Base-by-base conservation (phyloP, 2,113 vertebrate genomes). In the Tor tambroides region DNA sequence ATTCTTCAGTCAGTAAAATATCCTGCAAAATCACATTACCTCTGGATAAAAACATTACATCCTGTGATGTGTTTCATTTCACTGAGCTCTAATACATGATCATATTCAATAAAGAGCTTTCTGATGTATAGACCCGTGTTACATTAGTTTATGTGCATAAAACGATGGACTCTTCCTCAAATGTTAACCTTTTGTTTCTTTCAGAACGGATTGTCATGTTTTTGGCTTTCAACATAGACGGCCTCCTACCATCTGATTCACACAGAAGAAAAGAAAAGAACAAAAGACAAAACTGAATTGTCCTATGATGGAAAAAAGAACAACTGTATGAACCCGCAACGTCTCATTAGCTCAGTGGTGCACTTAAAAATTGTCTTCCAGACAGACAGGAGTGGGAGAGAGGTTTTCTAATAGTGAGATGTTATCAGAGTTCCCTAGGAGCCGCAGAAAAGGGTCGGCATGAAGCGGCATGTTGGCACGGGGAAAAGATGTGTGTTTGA, bases 381-480 rank as follows among this genome's bases (percentile, higher is more conserved):
- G 61, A 69, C 10, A 82, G 82, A 72, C 82, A 59, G 65, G 65
- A 83, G 80, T 61, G 5, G 59, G 59, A 26, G 80, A 67, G 61
- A 83, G 43, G 6, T 21, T 83, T 69, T 83, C 43, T 32, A 49
- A 82, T 67, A 69, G 61, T 83, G 75, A 86, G 90, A 92, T 91
- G 87, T 23, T 91, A 92, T 93, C 91, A 15, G 75, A 32, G 61
- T 83, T 83, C 63, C 80, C 67, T 35, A 83, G 38, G 80, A 74
- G 67, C 19, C 30, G 2, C 21, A 4, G 46, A 84, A 38, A 89
- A 87, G 83, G 90, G 81, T 63, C 86, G 91, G 90, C 85, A 51
- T 89, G 90, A 91, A 92, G 90, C 89, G 83, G 91, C 85, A 84
- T 84, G 69, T 74, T 84, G 46, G 82, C 46, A 17, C 21, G 21